Percentiles rank a stretch among this genome's conserved stretches.
Evolutionary conservation across 2,797 vertebrate species (phyloP).

Genomic region (Clarias platycephalus): DNA sequence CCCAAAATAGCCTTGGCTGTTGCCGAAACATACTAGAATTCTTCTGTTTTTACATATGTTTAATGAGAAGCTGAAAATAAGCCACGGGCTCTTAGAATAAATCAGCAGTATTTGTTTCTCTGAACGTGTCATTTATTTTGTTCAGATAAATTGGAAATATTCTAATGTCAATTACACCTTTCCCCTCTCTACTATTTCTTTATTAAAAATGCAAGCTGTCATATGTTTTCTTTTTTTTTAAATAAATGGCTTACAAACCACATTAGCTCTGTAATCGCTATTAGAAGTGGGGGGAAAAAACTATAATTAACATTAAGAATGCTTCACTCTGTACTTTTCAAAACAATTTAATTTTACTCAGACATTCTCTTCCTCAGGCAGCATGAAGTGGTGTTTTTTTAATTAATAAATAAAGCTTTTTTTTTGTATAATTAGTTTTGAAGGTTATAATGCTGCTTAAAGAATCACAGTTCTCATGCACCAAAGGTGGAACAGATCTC

Average conservation of each 20-base stretch:
- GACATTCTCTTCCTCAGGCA: slow-evolving; percentile 53
- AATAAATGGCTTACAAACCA: slow-evolving; percentile 35
- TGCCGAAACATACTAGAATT: background rate
- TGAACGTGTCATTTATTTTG: background rate
- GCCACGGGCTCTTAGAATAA: background rate
- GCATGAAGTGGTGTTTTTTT: slow-evolving; percentile 49
- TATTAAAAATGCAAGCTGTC: slow-evolving; percentile 31
- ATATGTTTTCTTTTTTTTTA: slow-evolving; percentile 35
- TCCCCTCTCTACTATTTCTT: background rate
- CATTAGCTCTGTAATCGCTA: slow-evolving; percentile 46
- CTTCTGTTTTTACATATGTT: background rate
- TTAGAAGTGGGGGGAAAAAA: slow-evolving; percentile 34
- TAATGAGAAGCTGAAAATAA: slow-evolving; percentile 28
- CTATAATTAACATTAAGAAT: slow-evolving; percentile 48
- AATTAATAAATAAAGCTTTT: slow-evolving; percentile 59
- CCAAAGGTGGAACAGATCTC: slow-evolving; percentile 45
- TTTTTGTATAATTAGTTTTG: slow-evolving; percentile 68
- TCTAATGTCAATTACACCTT: slow-evolving; percentile 22
- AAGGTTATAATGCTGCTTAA: slow-evolving; percentile 69
- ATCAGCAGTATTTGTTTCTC: too few species aligned
- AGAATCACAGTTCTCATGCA: slow-evolving; percentile 62
- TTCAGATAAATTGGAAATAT: slow-evolving; percentile 31
- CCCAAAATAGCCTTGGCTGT: background rate
- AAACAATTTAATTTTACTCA: slow-evolving; percentile 48
- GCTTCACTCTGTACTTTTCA: slow-evolving; percentile 50